Evolutionary conservation across 92 coral and sea anemone genomes (phyloP).

Genomic region (Montipora capitata): DNA sequence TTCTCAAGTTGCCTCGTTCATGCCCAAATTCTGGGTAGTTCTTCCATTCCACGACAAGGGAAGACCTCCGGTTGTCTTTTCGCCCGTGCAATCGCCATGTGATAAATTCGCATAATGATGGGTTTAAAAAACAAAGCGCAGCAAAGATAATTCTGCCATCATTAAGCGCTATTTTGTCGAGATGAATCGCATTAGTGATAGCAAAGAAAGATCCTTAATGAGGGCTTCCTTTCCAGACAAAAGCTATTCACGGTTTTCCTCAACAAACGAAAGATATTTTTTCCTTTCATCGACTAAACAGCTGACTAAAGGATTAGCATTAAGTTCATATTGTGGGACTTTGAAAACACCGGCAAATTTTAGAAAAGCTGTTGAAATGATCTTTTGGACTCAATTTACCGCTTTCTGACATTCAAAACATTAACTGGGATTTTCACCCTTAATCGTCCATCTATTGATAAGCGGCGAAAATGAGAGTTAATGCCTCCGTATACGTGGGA

Average conservation of each 20-base stretch:
- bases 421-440: neutral
- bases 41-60: too few relatives aligned
- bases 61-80: too few relatives aligned
- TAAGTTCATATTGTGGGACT: neutral
- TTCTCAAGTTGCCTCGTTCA: too few relatives aligned
- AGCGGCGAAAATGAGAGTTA: constrained; percentile 50
- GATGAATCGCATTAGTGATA: constrained; percentile 62
- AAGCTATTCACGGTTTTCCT: constrained; percentile 71
- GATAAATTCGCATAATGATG: constrained; percentile 44
- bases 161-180: constrained; percentile 70
- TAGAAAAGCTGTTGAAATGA: neutral
- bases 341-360: neutral
- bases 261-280: constrained; percentile 33
- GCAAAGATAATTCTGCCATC: constrained; percentile 71
- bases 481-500: neutral
- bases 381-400: too few relatives aligned
- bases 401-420: neutral
- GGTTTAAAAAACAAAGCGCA: constrained; percentile 41
- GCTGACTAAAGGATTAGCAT: constrained; percentile 8
- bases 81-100: neutral
- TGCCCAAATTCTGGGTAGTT: too few relatives aligned
- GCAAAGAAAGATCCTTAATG: constrained; percentile 69
- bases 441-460: constrained; percentile 51
- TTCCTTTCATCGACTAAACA: constrained; percentile 1
- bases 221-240: constrained; percentile 68